phyloP scores from a whole-genome alignment of 1,140 invertebrate genomes.

The Dendrolimus punctatus region DNA sequence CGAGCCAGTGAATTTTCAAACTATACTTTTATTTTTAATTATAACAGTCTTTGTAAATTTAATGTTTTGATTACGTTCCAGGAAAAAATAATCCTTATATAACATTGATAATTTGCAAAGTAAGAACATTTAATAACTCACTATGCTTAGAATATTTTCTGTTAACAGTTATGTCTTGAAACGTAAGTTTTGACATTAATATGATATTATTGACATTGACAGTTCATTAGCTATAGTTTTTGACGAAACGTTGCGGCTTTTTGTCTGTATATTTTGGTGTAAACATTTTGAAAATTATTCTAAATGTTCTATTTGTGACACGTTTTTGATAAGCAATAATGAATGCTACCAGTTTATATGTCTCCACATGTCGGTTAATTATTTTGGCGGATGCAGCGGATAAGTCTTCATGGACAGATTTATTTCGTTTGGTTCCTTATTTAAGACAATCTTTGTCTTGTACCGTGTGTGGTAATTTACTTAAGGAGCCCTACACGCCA shows the following conservation, averaged over 20 bases:
- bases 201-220: slow-evolving; percentile 28
- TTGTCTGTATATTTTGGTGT: slow-evolving; percentile 53
- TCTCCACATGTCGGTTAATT: slow-evolving; percentile 86
- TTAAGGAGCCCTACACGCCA: slow-evolving; percentile 88
- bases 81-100: too few relatives aligned
- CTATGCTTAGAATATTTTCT: too few relatives aligned
- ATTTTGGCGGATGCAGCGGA: slow-evolving; percentile 76
- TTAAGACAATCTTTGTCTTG: slow-evolving; percentile 90
- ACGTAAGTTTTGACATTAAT: slow-evolving; percentile 6
- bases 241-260: slow-evolving; percentile 55
- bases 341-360: slow-evolving; percentile 89
- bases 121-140: too few relatives aligned
- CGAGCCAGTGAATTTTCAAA: too few relatives aligned
- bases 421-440: slow-evolving; percentile 87
- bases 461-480: slow-evolving; percentile 88
- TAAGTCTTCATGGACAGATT: slow-evolving; percentile 84
- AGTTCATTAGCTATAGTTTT: slow-evolving; percentile 23
- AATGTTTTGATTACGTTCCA: too few relatives aligned
- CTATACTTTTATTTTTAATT: too few relatives aligned
- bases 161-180: too few relatives aligned
- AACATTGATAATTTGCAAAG: too few relatives aligned
- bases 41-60: too few relatives aligned
- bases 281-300: too few relatives aligned
- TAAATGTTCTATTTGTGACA: slow-evolving; percentile 31
- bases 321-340: slow-evolving; percentile 55